These are phyloP conservation scores for Cyrtorhinus lividipennis DNA, from an alignment of 1,140 invertebrate species.

Conservation along the genomic window DNA sequence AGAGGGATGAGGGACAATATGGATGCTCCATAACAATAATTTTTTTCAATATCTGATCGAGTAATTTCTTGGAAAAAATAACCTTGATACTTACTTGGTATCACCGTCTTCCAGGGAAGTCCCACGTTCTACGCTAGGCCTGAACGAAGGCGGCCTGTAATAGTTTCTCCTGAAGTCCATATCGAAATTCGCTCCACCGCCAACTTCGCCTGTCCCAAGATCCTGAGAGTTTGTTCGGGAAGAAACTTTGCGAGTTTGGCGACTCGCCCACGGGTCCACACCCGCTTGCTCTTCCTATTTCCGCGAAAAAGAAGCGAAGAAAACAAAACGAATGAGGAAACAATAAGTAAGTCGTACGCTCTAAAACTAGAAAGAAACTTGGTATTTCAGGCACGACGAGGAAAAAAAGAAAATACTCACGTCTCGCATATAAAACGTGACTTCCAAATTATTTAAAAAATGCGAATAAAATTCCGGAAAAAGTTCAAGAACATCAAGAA, in stretches of 20 bases:
- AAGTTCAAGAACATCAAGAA: conserved; percentile 91
- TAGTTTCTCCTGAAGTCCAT: conserved; percentile 35
- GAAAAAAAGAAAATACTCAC: conserved; percentile 40
- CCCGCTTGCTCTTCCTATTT: conserved; percentile 51
- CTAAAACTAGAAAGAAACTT: no score
- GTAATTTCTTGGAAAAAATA: no score
- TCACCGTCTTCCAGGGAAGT: conserved; percentile 33
- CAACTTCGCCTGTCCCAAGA: conserved; percentile 20
- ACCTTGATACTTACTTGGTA: conserved; percentile 34
- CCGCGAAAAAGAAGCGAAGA: background rate
- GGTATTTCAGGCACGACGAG: no score
- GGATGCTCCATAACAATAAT: no score
- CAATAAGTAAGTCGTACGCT: no score
- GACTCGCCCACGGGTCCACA: conserved; percentile 37
- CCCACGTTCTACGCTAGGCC: conserved; percentile 30
- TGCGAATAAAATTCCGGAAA: conserved; percentile 92
- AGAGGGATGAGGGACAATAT: no score
- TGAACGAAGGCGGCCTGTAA: conserved; percentile 17
- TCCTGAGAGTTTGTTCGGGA: conserved; percentile 33
- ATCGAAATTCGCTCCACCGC: conserved; percentile 27
- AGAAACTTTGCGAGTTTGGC: conserved; percentile 26
- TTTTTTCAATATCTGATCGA: no score
- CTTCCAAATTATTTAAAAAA: conserved; percentile 86
- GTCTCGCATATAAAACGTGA: conserved; percentile 93
- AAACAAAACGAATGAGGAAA: background rate